Percentiles rank a stretch among this genome's conserved stretches.
Conservation (phyloP, 1,140 invertebrate genomes). For the Drosophila sp. region DNA sequence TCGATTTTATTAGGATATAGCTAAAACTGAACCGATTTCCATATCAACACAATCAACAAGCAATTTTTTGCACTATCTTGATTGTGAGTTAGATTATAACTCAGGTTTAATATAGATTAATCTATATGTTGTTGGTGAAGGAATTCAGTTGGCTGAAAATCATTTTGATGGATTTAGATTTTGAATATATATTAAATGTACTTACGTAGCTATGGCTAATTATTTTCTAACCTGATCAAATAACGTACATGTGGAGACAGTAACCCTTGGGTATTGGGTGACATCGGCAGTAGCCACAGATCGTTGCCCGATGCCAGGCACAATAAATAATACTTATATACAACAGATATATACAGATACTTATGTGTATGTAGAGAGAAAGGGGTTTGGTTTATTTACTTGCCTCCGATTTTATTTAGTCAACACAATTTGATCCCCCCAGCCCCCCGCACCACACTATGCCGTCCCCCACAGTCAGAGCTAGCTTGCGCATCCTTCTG, state of each 20-base stretch:
- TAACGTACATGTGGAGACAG: not conserved
- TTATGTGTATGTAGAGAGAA: conserved; percentile 23
- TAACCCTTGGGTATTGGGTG: conserved; percentile 32
- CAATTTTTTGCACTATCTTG: too few species aligned
- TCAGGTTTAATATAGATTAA: too few species aligned
- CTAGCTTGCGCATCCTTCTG: conserved; percentile 63
- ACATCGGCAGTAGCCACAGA: conserved; percentile 33
- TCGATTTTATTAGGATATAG: too few species aligned
- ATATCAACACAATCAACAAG: too few species aligned
- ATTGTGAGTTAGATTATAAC: too few species aligned
- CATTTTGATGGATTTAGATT: too few species aligned
- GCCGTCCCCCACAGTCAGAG: not conserved
- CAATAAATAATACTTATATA: conserved; percentile 13
- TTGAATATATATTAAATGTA: too few species aligned
- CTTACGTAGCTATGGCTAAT: too few species aligned
- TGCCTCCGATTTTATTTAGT: conserved; percentile 63
- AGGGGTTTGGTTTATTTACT: conserved; percentile 61
- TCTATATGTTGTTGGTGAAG: too few species aligned
- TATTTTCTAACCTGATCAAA: too few species aligned
- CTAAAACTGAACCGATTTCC: too few species aligned
- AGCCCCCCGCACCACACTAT: not conserved
- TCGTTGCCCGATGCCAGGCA: conserved; percentile 6
- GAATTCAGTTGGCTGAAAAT: too few species aligned
- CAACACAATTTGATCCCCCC: conserved; percentile 45
- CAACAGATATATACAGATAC: conserved; percentile 5